These are phyloP conservation scores for Aphrophora alni DNA, from an alignment of 2,888 invertebrate species.

Conservation along the genomic window DNA sequence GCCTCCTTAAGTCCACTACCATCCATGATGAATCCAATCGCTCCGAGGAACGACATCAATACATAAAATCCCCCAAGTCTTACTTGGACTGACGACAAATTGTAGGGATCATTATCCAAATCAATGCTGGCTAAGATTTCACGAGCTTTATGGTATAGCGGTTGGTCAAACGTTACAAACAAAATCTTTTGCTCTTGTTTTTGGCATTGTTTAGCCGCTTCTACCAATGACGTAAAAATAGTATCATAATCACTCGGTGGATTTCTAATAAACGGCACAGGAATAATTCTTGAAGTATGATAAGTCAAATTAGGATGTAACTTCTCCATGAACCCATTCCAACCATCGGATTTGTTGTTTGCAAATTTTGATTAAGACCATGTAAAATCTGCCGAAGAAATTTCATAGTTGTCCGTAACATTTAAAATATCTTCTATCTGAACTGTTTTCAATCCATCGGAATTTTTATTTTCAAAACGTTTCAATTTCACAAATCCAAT, in stretches of 20 bases:
- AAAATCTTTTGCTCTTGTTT: background rate
- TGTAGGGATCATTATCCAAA: background rate
- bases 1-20: background rate
- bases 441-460: background rate
- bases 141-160: slow-evolving; percentile 10
- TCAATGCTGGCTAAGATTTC: background rate
- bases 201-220: background rate
- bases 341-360: background rate
- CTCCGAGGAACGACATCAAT: background rate
- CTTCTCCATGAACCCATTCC: background rate
- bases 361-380: no score
- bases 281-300: background rate
- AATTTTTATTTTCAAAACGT: slow-evolving; percentile 10
- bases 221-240: background rate
- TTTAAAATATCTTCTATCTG: no score
- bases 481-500: slow-evolving; percentile 11
- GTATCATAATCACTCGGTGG: background rate
- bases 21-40: background rate
- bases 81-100: background rate
- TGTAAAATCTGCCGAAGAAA: no score
- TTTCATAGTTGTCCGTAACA: no score
- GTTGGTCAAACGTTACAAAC: background rate
- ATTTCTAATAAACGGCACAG: background rate
- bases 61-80: slow-evolving; percentile 4
- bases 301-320: background rate